Evolutionary conservation across 2,888 invertebrate species (phyloP).

Genomic region (Lasioglossum marginatum): DNA sequence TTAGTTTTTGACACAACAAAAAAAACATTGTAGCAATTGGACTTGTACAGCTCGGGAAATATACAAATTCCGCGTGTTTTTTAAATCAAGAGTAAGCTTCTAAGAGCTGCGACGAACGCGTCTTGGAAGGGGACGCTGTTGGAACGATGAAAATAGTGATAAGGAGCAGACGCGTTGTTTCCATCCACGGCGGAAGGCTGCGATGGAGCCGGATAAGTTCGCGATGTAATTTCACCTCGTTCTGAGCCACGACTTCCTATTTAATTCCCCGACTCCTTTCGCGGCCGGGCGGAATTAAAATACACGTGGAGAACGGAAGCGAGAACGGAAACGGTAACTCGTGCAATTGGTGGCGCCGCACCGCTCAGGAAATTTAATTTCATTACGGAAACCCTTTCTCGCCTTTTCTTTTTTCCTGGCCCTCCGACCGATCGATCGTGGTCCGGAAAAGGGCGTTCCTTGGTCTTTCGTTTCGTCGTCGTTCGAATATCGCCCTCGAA

Average conservation of each 20-base stretch:
- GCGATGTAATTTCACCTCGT: constrained; percentile 43
- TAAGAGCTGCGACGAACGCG: background rate
- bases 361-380: constrained; percentile 45
- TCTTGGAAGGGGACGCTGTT: background rate
- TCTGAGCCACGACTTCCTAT: constrained; percentile 37
- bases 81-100: too few species aligned
- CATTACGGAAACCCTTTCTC: constrained; percentile 40
- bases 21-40: too few species aligned
- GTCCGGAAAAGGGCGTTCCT: background rate
- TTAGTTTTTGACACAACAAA: too few species aligned
- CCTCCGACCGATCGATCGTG: constrained; percentile 40
- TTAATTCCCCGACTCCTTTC: constrained; percentile 44
- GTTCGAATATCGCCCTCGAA: background rate
- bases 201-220: background rate
- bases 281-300: constrained; percentile 39
- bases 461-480: background rate
- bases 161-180: constrained; percentile 16
- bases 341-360: constrained; percentile 43
- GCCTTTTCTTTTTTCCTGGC: constrained; percentile 3
- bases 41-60: too few species aligned
- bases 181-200: background rate
- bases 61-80: too few species aligned
- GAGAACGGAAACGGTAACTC: constrained; percentile 44
- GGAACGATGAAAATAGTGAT: background rate
- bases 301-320: constrained; percentile 39